A percentile compares a stretch with the other conserved stretches of the same genome.
These are phyloP conservation scores for Poliocrania exsul DNA, from an alignment of 2,797 vertebrate species.

Conservation along the genomic window DNA sequence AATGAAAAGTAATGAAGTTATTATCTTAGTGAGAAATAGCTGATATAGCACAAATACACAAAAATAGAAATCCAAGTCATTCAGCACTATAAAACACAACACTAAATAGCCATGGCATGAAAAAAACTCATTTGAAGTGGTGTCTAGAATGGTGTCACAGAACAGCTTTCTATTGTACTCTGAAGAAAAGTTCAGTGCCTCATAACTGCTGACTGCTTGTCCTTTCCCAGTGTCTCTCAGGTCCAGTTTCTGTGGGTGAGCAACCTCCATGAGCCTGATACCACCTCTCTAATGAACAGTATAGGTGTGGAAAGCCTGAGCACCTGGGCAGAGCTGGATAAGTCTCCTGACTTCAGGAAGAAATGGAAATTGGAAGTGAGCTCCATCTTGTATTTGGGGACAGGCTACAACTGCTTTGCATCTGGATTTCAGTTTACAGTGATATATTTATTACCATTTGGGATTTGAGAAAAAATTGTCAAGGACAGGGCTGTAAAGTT, in stretches of 20 bases:
- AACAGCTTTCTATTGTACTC: not conserved
- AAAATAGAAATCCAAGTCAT: not conserved
- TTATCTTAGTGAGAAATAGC: not conserved
- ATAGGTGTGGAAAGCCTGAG: not conserved
- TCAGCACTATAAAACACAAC: not conserved
- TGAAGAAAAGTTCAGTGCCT: not conserved
- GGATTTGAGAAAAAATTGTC: not conserved
- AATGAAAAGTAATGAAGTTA: not conserved
- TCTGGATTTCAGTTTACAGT: not conserved
- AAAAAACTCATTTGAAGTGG: not conserved
- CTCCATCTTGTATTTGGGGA: not conserved
- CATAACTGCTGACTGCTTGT: not conserved
- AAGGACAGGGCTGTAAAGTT: not conserved
- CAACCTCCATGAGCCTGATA: accelerated
- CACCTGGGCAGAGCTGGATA: not conserved
- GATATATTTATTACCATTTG: not conserved
- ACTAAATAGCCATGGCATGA: not conserved
- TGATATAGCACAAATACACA: accelerated
- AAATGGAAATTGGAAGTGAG: not conserved
- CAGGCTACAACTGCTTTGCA: not conserved
- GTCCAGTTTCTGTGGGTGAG: not conserved
- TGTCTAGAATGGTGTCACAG: not conserved
- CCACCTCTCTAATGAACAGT: not conserved
- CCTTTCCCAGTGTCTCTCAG: not conserved
- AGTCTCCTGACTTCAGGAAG: not conserved